Evolutionary conservation across 2,797 vertebrate species (phyloP), one percentile per base, ranked within the genome.

Genomic region (Sibirionetta formosa): DNA sequence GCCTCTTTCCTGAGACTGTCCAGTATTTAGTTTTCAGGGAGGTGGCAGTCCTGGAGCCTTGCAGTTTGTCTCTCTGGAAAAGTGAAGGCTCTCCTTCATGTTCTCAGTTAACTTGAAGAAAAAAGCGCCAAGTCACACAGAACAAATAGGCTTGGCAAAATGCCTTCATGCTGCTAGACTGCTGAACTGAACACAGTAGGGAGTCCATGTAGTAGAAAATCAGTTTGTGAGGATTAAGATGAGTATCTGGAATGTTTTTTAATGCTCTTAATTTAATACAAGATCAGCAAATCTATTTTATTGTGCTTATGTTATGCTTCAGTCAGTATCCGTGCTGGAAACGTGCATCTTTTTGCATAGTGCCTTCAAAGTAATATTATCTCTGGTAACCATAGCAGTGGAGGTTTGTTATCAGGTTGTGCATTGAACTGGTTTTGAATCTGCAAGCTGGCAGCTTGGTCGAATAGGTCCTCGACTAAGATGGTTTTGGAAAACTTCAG

Each of bases 361-460:
- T 29, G 14, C 14, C 24, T 87, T 89, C 68, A 70, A 82, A 71
- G 42, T 53, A 56, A 27, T 71, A 19, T 1, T 6, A 16, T 81
- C 33, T 64, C 14, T 3, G 3, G 4, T 88, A 71, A 68, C 10
- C 0, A 1, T 61, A 53, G 17, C 31, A 69, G 29, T 68, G 0
- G 0, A 26, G 7, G 66, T 77, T 91, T 77, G 10, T 73, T 68
- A 68, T 4, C 31, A 29, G 13, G 18, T 61, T 86, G 38, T 78
- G 24, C 50, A 19, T 4, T 78, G 64, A 53, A 6, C 31, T 81
- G 0, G n/a, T 77, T 86, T 78, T 88, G 22, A 13, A 61, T 85
- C n/a, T 71, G 31, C 24, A 60, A 31, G 11, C 26, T 66, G 56
- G 11, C 35, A 73, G n/a, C 35, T 77, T 89, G 33, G 66, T 51